A percentile compares a stretch with the other conserved stretches of the same genome.
These are phyloP conservation scores for Stichopus chloronotus DNA, from an alignment of 35 echinoderm and acorn worm species.

Conservation along the genomic window DNA sequence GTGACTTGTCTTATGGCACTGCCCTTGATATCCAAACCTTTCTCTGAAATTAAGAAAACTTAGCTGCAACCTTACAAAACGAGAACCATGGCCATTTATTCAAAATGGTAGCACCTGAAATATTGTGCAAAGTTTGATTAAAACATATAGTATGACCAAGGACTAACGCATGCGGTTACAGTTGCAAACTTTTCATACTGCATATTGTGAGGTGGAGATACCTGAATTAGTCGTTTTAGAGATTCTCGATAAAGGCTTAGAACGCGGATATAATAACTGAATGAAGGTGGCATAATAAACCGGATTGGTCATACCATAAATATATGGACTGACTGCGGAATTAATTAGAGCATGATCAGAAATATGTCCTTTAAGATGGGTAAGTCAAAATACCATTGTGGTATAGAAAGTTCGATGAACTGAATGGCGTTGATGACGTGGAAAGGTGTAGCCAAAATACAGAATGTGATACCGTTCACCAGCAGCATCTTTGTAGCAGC, in stretches of 20 bases:
- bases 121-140: too few relatives aligned
- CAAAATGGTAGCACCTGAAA: too few relatives aligned
- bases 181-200: too few relatives aligned
- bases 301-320: slow-evolving; percentile 64
- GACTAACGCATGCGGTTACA: too few relatives aligned
- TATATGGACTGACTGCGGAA: slow-evolving; percentile 57
- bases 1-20: too few relatives aligned
- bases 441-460: slow-evolving; percentile 60
- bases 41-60: too few relatives aligned
- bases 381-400: not conserved
- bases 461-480: slow-evolving; percentile 68
- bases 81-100: too few relatives aligned
- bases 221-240: not conserved
- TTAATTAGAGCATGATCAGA: slow-evolving; percentile 59
- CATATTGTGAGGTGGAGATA: too few relatives aligned
- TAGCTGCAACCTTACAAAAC: too few relatives aligned
- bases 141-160: too few relatives aligned
- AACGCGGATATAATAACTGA: slow-evolving; percentile 2
- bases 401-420: slow-evolving; percentile 28
- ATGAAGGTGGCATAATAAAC: slow-evolving; percentile 39
- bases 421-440: slow-evolving; percentile 33
- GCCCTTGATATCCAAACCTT: too few relatives aligned
- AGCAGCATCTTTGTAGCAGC: slow-evolving; percentile 69
- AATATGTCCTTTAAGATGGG: not conserved
- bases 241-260: not conserved